Evolutionary conservation across 2,888 invertebrate species (phyloP).

Genomic region (Hyposoter dolosus): DNA sequence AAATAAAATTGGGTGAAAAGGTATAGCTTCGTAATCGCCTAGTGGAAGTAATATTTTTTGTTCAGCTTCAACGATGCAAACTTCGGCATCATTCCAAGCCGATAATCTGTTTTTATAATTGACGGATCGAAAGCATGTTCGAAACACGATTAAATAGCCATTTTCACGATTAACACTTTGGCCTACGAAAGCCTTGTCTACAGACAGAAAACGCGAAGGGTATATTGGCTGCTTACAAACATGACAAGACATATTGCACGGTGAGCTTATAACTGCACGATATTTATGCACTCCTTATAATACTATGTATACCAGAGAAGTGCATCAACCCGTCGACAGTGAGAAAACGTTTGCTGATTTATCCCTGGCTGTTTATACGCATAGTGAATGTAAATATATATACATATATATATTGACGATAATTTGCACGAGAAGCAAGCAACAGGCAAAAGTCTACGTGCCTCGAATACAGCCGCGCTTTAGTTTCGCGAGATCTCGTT

Average conservation of each 20-base stretch:
- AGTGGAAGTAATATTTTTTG: too few relatives aligned
- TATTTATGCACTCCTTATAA: constrained; percentile 18
- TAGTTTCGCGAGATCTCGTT: constrained; percentile 68
- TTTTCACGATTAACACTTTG: constrained; percentile 13
- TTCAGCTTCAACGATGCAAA: too few relatives aligned
- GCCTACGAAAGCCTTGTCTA: constrained; percentile 44
- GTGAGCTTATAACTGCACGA: constrained; percentile 33
- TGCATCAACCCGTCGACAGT: constrained; percentile 76
- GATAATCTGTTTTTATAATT: not conserved
- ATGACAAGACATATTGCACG: constrained; percentile 64
- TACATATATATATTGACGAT: constrained; percentile 13
- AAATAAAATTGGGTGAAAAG: too few relatives aligned
- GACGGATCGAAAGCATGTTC: not conserved
- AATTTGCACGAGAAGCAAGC: constrained; percentile 41
- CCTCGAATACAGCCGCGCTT: constrained; percentile 16
- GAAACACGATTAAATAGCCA: not conserved
- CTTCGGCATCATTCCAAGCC: too few relatives aligned
- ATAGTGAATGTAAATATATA: not conserved
- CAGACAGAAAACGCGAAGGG: constrained; percentile 1
- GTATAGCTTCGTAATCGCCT: too few relatives aligned
- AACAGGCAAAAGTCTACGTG: constrained; percentile 25
- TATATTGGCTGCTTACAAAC: constrained; percentile 59
- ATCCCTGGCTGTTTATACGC: constrained; percentile 39
- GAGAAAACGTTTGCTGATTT: constrained; percentile 70
- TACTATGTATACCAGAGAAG: constrained; percentile 67